Percentiles rank a stretch among this genome's conserved stretches.
Evolutionary conservation across 1,140 invertebrate species (phyloP).

Genomic region (Rhopalosiphum maidis): DNA sequence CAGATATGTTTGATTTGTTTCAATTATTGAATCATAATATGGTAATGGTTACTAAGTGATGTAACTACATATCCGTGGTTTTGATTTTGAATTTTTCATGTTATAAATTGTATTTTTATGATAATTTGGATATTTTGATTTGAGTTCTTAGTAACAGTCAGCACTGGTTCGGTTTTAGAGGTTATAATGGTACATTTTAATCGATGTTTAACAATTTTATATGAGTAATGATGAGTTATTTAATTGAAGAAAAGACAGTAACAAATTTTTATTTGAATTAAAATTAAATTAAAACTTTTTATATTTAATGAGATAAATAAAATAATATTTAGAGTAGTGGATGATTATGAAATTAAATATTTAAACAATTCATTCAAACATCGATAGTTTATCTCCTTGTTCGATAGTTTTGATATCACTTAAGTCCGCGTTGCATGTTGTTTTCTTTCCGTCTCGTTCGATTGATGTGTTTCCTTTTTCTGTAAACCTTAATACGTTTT

Average conservation of each 20-base stretch:
- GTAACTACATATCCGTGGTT: no score
- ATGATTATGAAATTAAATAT: background rate
- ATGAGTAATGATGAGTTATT: background rate
- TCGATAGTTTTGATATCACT: conserved; percentile 40
- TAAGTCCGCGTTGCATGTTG: conserved; percentile 6
- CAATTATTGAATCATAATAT: no score
- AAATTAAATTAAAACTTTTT: no score
- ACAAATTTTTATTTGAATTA: background rate
- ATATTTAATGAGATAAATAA: no score
- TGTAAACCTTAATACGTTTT: background rate
- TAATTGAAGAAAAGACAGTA: background rate
- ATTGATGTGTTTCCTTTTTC: background rate
- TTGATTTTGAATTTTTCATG: background rate
- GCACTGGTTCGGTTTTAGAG: conserved; percentile 1
- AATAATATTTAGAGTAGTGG: background rate
- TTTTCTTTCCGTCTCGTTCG: background rate
- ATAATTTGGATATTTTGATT: background rate
- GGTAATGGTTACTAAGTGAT: no score
- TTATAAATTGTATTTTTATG: background rate
- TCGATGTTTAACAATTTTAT: background rate
- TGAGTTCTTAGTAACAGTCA: background rate
- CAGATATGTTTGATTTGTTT: no score
- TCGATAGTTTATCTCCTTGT: background rate
- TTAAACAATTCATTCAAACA: background rate
- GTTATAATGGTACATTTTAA: background rate